Percentiles rank a stretch among this genome's conserved stretches.
Conservation (phyloP, 1,140 invertebrate genomes). For the Kradibia gibbosae region DNA sequence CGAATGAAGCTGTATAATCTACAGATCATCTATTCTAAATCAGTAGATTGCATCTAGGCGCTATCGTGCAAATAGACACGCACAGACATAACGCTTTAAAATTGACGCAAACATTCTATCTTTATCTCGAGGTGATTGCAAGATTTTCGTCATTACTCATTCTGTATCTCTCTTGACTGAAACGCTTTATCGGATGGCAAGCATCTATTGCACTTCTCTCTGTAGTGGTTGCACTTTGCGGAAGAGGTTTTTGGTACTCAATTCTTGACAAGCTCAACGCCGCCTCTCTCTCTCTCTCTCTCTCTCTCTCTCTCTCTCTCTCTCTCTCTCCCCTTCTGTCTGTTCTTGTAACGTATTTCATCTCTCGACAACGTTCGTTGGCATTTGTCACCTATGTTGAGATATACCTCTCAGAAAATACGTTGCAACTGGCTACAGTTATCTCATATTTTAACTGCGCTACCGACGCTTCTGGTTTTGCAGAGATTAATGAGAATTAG, state of each 20-base stretch:
- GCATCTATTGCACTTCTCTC: background rate
- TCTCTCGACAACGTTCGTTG: background rate
- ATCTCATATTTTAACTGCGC: no score
- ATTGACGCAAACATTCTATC: background rate
- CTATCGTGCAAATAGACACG: no score
- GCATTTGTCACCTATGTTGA: slow-evolving; percentile 3
- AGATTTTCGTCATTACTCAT: background rate
- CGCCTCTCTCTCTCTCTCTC: background rate
- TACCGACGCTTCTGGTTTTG: no score
- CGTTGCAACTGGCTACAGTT: no score
- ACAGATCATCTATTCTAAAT: no score
- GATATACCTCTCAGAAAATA: no score
- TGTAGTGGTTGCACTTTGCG: slow-evolving; percentile 14
- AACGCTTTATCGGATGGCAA: background rate
- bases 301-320: background rate
- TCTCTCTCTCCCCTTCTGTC: background rate
- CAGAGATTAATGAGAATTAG: no score
- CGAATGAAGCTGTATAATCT: no score
- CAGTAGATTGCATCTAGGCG: no score
- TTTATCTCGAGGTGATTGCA: background rate
- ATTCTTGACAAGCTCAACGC: background rate
- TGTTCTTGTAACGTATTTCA: slow-evolving; percentile 4
- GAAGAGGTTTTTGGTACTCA: slow-evolving; percentile 8
- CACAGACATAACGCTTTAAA: background rate
- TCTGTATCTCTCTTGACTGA: background rate